These are phyloP conservation scores for Notothenia rossii DNA, from an alignment of 2,113 vertebrate species.

Conservation along the genomic window DNA sequence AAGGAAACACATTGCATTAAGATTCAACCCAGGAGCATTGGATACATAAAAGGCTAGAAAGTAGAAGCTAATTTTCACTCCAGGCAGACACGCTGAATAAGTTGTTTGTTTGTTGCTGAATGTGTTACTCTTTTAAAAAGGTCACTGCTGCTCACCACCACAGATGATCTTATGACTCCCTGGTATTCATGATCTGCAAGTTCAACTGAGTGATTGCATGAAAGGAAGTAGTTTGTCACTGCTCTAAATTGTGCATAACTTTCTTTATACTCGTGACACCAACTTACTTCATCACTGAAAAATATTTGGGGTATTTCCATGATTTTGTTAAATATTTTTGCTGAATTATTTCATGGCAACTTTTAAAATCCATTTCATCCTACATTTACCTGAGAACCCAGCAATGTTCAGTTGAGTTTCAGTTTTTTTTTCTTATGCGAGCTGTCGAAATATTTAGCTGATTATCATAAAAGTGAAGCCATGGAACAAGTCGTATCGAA, in stretches of 20 bases:
- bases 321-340: not conserved
- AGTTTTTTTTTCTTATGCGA: not conserved
- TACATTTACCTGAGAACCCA: not conserved
- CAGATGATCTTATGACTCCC: conserved; percentile 42
- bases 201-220: not conserved
- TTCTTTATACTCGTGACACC: not conserved
- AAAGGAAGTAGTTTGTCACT: not conserved
- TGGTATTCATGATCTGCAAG: conserved; percentile 47
- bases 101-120: not conserved
- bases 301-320: not conserved
- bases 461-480: no score
- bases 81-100: not conserved
- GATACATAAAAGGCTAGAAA: not conserved
- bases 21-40: not conserved
- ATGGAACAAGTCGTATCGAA: not conserved
- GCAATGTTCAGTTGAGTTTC: not conserved
- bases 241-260: not conserved
- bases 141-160: not conserved
- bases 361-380: not conserved
- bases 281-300: no score
- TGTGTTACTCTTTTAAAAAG: not conserved
- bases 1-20: not conserved
- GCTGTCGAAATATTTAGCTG: not conserved
- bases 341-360: not conserved
- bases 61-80: not conserved